Evolutionary conservation across 2,888 invertebrate species (phyloP).

Genomic region (Andrena minutula): DNA sequence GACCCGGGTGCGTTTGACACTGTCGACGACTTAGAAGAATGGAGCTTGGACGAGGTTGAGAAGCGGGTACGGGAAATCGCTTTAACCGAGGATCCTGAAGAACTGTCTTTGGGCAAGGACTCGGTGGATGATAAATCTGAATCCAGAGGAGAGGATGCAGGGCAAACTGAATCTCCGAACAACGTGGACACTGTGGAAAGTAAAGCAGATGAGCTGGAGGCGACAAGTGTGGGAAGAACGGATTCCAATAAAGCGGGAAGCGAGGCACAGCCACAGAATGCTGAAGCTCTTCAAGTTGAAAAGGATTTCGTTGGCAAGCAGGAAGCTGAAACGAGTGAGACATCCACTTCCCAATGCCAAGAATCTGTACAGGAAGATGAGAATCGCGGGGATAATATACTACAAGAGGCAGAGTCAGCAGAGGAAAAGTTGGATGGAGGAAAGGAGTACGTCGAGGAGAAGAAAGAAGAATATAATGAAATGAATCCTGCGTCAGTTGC

Average conservation of each 20-base stretch:
- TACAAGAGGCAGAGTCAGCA: neutral
- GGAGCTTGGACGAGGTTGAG: conserved; percentile 54
- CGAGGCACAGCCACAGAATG: neutral
- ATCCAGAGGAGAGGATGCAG: neutral
- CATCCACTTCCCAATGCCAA: neutral
- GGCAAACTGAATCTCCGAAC: neutral
- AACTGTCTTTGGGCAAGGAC: neutral
- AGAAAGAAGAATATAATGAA: neutral
- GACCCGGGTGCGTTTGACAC: conserved; percentile 43
- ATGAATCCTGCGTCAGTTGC: neutral
- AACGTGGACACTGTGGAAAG: neutral
- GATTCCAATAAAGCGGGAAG: neutral
- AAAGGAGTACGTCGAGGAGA: conserved; percentile 11
- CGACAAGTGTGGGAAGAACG: neutral
- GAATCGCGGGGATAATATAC: neutral
- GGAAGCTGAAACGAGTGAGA: neutral
- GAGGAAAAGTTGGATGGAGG: neutral
- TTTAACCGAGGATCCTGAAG: conserved; percentile 32
- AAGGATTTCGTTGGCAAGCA: neutral
- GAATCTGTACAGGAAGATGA: neutral
- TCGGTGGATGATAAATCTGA: neutral
- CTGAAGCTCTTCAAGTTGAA: neutral
- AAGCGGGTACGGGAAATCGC: conserved; percentile 56
- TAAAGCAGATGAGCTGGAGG: neutral
- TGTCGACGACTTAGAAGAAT: conserved; percentile 61